Percentiles rank a stretch among this genome's conserved stretches.
phyloP scores from a whole-genome alignment of 2,888 invertebrate genomes.

The Drosophila yooni region DNA sequence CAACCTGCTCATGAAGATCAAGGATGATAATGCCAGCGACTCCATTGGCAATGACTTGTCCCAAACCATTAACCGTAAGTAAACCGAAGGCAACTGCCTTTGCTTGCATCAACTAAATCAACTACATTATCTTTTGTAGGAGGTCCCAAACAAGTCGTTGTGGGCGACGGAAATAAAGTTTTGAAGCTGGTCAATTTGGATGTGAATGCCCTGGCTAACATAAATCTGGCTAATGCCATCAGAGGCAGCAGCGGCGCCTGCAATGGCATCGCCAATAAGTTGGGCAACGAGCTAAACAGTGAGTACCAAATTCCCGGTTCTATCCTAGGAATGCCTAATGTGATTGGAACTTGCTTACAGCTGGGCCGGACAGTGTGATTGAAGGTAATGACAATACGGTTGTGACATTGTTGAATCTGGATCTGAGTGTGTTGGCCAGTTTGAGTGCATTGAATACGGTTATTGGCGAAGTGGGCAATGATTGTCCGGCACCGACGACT shows the following conservation, averaged over 20 bases:
- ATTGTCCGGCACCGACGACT: conserved; percentile 37
- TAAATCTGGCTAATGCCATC: conserved; percentile 53
- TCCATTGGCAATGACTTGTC: conserved; percentile 23
- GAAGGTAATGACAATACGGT: conserved; percentile 52
- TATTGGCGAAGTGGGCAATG: conserved; percentile 50
- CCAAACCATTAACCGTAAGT: conserved; percentile 34
- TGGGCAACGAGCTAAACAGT: conserved; percentile 38
- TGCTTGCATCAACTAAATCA: fast-evolving
- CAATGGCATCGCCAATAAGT: conserved; percentile 38
- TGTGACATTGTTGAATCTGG: conserved; percentile 47
- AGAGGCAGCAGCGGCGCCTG: conserved; percentile 56
- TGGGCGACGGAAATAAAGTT: conserved; percentile 52
- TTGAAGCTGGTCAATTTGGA: conserved; percentile 57
- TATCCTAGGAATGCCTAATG: not conserved
- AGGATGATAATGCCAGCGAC: conserved; percentile 15
- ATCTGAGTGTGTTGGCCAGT: conserved; percentile 28
- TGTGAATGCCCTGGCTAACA: conserved; percentile 21
- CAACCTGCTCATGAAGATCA: conserved; percentile 35
- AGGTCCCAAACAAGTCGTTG: conserved; percentile 41
- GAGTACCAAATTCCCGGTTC: conserved; percentile 4
- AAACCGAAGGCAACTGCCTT: not conserved
- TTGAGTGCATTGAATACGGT: conserved; percentile 41
- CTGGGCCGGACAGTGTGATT: conserved; percentile 36
- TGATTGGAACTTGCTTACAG: conserved; percentile 22
- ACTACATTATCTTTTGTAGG: conserved; percentile 22